These are phyloP conservation scores for Dynastes hyllus DNA, from an alignment of 2,888 invertebrate genomes.

Conservation along the genomic window DNA sequence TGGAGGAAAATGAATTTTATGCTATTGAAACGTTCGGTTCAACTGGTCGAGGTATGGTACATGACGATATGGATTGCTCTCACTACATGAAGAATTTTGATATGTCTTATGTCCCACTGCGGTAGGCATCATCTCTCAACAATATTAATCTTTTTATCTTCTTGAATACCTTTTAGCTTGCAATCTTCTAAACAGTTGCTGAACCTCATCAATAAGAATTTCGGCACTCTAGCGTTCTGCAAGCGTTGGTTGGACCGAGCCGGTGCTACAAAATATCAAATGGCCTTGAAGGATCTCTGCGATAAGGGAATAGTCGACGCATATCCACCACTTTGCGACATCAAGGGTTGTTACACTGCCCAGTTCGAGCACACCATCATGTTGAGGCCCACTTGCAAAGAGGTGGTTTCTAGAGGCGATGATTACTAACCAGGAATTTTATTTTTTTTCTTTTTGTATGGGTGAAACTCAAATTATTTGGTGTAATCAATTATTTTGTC, in stretches of 20 bases:
- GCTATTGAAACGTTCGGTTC: slow-evolving; percentile 99
- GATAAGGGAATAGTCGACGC: slow-evolving; percentile 98
- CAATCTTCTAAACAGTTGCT: slow-evolving; percentile 94
- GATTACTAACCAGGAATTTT: slow-evolving; percentile 68
- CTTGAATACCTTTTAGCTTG: slow-evolving; percentile 74
- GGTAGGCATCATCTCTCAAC: slow-evolving; percentile 71
- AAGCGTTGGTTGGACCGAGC: slow-evolving; percentile 98
- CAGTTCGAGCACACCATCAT: slow-evolving; percentile 99
- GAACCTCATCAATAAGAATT: slow-evolving; percentile 95
- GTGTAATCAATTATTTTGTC: slow-evolving; percentile 14
- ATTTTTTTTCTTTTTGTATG: background rate
- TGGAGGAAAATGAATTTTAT: slow-evolving; percentile 99
- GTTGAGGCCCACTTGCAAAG: slow-evolving; percentile 98
- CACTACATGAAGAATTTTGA: slow-evolving; percentile 99
- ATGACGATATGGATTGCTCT: slow-evolving; percentile 99
- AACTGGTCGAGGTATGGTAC: slow-evolving; percentile 94
- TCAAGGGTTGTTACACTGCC: slow-evolving; percentile 98
- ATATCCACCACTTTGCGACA: slow-evolving; percentile 98
- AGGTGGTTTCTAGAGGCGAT: slow-evolving; percentile 96
- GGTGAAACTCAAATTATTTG: slow-evolving; percentile 32
- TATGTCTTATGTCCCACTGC: slow-evolving; percentile 90
- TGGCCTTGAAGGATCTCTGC: slow-evolving; percentile 98
- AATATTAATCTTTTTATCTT: no score
- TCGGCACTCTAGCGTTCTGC: slow-evolving; percentile 98
- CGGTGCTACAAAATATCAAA: slow-evolving; percentile 97